phyloP scores from a whole-genome alignment of 2,113 vertebrate genomes.

The Okapia johnstoni region DNA sequence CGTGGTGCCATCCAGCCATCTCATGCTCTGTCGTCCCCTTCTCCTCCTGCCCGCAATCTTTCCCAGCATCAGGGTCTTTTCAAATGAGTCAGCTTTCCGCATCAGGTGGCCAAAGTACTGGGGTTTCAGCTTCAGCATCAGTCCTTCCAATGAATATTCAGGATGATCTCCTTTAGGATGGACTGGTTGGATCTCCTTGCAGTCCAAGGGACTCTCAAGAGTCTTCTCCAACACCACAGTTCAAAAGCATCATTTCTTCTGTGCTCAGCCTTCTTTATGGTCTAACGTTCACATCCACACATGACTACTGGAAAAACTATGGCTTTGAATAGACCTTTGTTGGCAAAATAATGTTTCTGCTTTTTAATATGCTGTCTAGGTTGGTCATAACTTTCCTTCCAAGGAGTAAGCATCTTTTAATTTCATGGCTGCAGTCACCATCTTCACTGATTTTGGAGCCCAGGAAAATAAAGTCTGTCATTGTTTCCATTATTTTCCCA shows the following conservation, averaged over 20 bases:
- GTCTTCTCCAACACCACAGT: background rate
- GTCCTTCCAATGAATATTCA: background rate
- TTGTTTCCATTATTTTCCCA: background rate
- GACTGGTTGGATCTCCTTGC: background rate
- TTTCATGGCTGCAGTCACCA: background rate
- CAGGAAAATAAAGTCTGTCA: background rate
- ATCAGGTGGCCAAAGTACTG: background rate
- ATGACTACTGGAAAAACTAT: background rate
- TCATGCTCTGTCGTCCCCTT: background rate
- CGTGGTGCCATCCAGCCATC: accelerated
- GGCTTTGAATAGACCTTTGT: background rate
- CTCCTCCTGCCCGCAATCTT: background rate
- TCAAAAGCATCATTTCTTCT: accelerated
- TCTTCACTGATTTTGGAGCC: background rate
- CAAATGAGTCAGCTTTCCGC: accelerated
- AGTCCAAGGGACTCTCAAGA: background rate
- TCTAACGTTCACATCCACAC: background rate
- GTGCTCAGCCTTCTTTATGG: accelerated
- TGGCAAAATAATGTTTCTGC: background rate
- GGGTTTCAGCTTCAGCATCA: background rate
- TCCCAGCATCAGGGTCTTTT: background rate
- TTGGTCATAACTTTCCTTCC: background rate
- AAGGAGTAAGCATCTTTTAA: background rate
- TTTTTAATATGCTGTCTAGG: background rate
- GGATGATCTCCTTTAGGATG: background rate